Evolutionary conservation across 2,888 invertebrate genomes (phyloP).

Genomic region (Drosophila anceps): DNA sequence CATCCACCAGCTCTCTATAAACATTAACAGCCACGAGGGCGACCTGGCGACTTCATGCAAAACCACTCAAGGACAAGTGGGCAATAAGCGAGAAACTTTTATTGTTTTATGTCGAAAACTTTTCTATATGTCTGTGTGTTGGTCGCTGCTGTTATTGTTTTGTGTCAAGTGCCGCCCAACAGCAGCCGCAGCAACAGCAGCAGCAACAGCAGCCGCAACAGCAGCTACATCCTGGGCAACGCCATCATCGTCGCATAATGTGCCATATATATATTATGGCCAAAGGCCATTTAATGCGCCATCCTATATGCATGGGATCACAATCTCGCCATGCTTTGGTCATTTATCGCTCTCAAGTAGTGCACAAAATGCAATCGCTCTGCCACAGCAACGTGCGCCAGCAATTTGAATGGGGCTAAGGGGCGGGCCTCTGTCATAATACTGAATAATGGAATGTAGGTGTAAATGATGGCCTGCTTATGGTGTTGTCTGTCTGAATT

Average conservation of each 20-base stretch:
- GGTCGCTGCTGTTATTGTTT: conserved; percentile 40
- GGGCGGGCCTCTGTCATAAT: conserved; percentile 15
- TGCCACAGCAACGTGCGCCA: conserved; percentile 1
- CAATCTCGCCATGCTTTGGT: conserved; percentile 46
- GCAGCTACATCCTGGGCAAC: conserved; percentile 11
- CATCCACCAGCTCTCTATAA: conserved; percentile 6
- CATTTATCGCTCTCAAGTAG: conserved; percentile 57
- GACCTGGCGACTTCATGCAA: conserved; percentile 67
- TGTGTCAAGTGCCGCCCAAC: conserved; percentile 49
- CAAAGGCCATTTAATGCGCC: conserved; percentile 68
- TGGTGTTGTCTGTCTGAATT: conserved; percentile 40
- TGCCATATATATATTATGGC: conserved; percentile 65
- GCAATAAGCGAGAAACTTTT: conserved; percentile 82
- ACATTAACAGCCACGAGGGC: conserved; percentile 9
- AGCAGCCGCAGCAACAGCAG: conserved; percentile 15
- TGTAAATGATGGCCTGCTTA: conserved; percentile 65
- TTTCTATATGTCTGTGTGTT: conserved; percentile 41
- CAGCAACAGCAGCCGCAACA: conserved; percentile 14
- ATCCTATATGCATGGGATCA: conserved; percentile 70
- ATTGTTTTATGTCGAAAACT: conserved; percentile 77
- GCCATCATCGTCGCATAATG: conserved; percentile 55
- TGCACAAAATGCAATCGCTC: conserved; percentile 60
- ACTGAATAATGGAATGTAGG: conserved; percentile 54
- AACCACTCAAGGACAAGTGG: conserved; percentile 81
- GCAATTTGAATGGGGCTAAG: not conserved